phyloP scores from a whole-genome alignment of 2,888 invertebrate genomes.

The Hyposoter didymator region DNA sequence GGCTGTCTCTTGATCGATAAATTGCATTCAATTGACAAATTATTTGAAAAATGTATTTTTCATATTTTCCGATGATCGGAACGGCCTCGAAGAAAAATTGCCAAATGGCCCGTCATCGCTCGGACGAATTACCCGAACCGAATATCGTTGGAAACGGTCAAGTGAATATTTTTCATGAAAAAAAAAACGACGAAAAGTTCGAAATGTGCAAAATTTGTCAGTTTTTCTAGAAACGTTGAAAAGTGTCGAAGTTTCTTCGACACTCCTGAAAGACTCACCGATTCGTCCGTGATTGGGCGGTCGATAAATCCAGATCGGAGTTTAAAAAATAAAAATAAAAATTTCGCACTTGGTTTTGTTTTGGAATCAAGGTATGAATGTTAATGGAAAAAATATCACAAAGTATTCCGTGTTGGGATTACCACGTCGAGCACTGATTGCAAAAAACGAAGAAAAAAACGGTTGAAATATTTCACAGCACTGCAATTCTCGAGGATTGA shows the following conservation, averaged over 20 bases:
- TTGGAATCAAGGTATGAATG: neutral
- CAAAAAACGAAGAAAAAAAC: neutral
- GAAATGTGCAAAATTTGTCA: too few species aligned
- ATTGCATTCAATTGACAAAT: neutral
- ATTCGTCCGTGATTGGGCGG: neutral
- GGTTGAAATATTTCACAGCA: conserved; percentile 5
- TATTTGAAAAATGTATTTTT: neutral
- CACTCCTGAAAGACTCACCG: neutral
- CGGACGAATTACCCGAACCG: too few species aligned
- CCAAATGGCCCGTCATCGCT: too few species aligned
- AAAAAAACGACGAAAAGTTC: too few species aligned
- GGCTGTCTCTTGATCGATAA: neutral
- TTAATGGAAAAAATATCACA: neutral
- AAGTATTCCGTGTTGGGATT: neutral
- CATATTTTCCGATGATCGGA: too few species aligned
- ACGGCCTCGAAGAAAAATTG: too few species aligned
- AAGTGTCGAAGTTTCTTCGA: neutral
- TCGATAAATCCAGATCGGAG: neutral
- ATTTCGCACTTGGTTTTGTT: neutral
- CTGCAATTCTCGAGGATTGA: neutral
- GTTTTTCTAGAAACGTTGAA: too few species aligned
- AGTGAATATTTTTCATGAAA: too few species aligned
- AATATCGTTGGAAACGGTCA: too few species aligned
- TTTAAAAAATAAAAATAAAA: neutral
- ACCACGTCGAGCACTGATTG: conserved; percentile 13